Base-by-base conservation (phyloP, 2,113 vertebrate species). In the Corvus moneduloides region DNA sequence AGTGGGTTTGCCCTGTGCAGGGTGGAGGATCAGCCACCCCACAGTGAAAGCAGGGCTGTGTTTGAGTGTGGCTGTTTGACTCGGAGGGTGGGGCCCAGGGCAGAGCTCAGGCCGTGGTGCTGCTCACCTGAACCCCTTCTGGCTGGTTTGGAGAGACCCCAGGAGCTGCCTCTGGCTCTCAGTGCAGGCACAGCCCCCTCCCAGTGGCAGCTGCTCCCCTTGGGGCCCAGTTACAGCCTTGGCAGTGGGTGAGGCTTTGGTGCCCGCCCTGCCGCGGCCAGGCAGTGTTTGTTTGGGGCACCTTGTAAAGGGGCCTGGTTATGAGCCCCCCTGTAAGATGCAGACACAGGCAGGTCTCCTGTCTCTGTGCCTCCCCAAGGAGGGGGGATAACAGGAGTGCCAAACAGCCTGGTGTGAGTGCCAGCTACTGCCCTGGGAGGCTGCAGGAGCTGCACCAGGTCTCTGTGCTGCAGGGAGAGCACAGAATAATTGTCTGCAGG, bases 331-430 rank as follows among this genome's bases (percentile, higher is more conserved):
- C 26, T 28, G 1, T 23, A 13, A 30, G 44, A 32, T 2, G 8
- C 10, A 37, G 54, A 23, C 18, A 10, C 55, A 13, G 59, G 19
- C 28, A 24, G 9, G 3, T 11, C 17, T 73, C 18, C 33, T 68
- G 28, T 11, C 17, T 11, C 20, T 49, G 58, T 13, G 32, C 33
- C 28, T 44, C 26, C 39, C 13, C 0, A 2, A n/a, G 73, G 17
- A 39, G 39, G 32, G 21, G n/a, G 54, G 54, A 1, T 11, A 6
- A 7, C 23, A n/a, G 32, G 15, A 58, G 67, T 46, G 49, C 39
- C 30, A 6, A 9, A 6, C 10, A 24, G 43, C 0, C 0, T 9
- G 52, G 24, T 5, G 0, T 13, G 33, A 9, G 16, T 37, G 58
- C 24, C 77, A 51, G 54, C 32, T 2, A 10, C 18, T 23, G 87